Evolutionary conservation across 2,113 vertebrate genomes (phyloP).

Genomic region (Edolisoma coerulescens): DNA sequence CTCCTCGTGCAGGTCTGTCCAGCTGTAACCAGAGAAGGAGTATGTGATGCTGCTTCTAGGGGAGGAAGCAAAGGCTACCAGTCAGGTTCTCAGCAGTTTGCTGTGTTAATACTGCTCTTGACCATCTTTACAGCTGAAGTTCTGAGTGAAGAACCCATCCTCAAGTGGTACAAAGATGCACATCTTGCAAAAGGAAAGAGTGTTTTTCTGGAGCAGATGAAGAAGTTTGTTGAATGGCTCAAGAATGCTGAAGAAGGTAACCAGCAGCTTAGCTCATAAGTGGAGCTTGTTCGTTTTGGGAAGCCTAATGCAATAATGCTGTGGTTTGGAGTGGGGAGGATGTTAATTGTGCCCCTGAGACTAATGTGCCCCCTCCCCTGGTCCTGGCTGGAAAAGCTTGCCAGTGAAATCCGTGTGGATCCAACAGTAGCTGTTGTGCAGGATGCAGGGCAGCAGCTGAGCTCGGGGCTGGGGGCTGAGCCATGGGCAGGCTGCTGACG

Average conservation of each 20-base stretch:
- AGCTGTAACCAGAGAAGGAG: too few species aligned
- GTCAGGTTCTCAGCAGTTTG: neutral
- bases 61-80: neutral
- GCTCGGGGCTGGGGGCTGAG: neutral
- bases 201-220: constrained; percentile 98
- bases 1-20: neutral
- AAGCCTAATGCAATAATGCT: neutral
- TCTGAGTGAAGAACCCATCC: constrained; percentile 95
- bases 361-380: fast-evolving
- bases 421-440: fast-evolving
- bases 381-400: neutral
- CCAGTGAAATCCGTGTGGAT: fast-evolving
- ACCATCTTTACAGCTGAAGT: constrained; percentile 83
- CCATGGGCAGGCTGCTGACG: neutral
- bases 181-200: constrained; percentile 94
- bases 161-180: constrained; percentile 96
- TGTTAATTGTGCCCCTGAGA: neutral
- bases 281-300: neutral
- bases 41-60: fast-evolving
- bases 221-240: constrained; percentile 98
- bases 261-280: neutral
- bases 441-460: neutral
- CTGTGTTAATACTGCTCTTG: neutral
- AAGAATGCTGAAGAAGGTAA: constrained; percentile 98
- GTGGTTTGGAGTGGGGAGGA: neutral